Evolutionary conservation across 2,113 vertebrate genomes (phyloP).

Genomic region (Rhagologus leucostigma): DNA sequence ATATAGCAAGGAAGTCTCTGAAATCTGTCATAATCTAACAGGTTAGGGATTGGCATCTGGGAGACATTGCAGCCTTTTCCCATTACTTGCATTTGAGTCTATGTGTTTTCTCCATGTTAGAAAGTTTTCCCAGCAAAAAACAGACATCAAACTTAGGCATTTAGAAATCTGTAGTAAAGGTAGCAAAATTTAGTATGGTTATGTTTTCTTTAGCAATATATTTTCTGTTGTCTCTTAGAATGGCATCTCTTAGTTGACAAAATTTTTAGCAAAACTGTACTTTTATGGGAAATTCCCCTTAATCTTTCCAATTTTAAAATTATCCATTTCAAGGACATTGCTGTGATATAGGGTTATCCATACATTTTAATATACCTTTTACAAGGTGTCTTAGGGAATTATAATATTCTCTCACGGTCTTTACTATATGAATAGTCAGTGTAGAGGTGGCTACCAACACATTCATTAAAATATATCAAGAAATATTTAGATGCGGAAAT

Average conservation of each 20-base stretch:
- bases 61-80: not conserved
- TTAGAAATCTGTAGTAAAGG: not conserved
- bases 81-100: not conserved
- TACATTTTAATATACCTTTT: not conserved
- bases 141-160: not conserved
- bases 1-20: not conserved
- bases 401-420: not conserved
- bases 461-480: not conserved
- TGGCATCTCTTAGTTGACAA: not conserved
- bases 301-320: not conserved
- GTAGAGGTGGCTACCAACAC: not conserved
- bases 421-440: not conserved
- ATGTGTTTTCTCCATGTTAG: not conserved
- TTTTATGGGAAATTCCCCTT: not conserved
- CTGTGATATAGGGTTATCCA: not conserved
- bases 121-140: not conserved
- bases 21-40: not conserved
- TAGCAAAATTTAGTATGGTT: not conserved
- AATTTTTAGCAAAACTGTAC: not conserved
- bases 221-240: not conserved
- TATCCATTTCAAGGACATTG: not conserved
- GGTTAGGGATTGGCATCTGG: not conserved
- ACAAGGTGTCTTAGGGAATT: not conserved
- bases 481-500: not conserved
- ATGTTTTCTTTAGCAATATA: not conserved